Base-by-base conservation (phyloP, 2,888 invertebrate genomes). In the Capitulum mitella region DNA sequence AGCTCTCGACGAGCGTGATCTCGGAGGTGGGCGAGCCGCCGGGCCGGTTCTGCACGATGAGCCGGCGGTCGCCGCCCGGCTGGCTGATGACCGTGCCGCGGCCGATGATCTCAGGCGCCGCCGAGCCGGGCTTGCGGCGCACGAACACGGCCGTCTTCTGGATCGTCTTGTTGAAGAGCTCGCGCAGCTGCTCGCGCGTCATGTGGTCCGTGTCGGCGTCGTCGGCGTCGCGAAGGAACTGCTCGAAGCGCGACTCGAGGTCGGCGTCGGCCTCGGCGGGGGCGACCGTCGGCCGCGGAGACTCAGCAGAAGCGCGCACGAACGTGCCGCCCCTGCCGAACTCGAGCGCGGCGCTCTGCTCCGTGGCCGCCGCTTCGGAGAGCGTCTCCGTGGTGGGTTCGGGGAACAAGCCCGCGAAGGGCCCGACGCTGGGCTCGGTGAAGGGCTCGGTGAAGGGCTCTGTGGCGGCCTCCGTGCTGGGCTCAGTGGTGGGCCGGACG, bases 61-160 rank as follows among this genome's bases (percentile, higher is more conserved):
- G 75, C 3, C 46, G n/a, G 1, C 75, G 75, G 29, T 75, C 75
- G 1, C 75, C 75, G 3, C 75, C 75, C 26, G 75, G 75, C 75
- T 46, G 26, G n/a, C 43, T 40, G 16, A 75, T 75, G 29, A 75
- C 75, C 0, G 75, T 75, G n/a, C 75, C 75, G 29, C 46, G 75
- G 10, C 75, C 75, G 29, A 75, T 46, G 43, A 75, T 75, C 46
- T 75, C 75, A 5, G 75, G 75, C 14, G 43, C 75, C 10, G 46
- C 75, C 19, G 75, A 75, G 26, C 75, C 75, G 16, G 75, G 75
- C 29, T 75, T 75, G 6, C 75, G n/a, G 3, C 75, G n/a, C 2
- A 75, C 75, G 19, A 75, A 75, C 75, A 75, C 75, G 16, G 75
- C 75, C 75, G 22, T 22, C 46, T 75, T 75, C 75, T 75, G 12